Percentiles rank a stretch among this genome's conserved stretches.
Conservation (phyloP, 2,888 invertebrate genomes). For the Ormyrus rosae region DNA sequence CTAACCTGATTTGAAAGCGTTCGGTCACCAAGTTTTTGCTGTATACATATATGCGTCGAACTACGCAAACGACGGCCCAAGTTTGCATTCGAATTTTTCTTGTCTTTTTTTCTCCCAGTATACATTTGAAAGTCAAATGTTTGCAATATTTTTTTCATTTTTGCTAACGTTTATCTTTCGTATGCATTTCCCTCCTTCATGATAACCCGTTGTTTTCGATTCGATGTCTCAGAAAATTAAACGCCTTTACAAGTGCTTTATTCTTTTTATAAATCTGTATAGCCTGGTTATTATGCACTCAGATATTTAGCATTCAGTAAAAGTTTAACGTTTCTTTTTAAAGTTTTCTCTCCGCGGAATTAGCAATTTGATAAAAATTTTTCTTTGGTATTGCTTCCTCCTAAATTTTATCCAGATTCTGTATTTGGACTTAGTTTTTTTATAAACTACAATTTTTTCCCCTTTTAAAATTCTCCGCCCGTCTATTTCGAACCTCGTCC, state of each 20-base stretch:
- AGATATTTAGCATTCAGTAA: no score
- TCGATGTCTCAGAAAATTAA: conserved; percentile 1
- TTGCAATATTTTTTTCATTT: conserved; percentile 29
- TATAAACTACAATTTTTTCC: not conserved
- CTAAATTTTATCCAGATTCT: no score
- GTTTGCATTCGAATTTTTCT: conserved; percentile 26
- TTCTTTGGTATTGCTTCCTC: no score
- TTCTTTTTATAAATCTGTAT: no score
- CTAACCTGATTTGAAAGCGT: conserved; percentile 42
- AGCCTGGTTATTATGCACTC: no score
- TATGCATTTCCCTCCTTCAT: not conserved
- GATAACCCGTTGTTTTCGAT: not conserved
- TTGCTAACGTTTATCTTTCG: not conserved
- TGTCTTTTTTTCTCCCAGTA: not conserved
- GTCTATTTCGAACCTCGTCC: not conserved
- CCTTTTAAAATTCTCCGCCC: not conserved
- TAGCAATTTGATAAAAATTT: no score
- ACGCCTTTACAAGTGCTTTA: not conserved
- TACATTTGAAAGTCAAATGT: conserved; percentile 43
- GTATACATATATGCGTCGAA: not conserved
- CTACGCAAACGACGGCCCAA: conserved; percentile 20
- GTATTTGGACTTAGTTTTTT: not conserved
- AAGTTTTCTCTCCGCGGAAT: no score
- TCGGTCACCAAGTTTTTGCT: not conserved
- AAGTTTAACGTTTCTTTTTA: no score